Percentiles rank a stretch among this genome's conserved stretches.
These are phyloP conservation scores for Hylaeus anthracinus DNA, from an alignment of 1,140 invertebrate species.

Conservation along the genomic window DNA sequence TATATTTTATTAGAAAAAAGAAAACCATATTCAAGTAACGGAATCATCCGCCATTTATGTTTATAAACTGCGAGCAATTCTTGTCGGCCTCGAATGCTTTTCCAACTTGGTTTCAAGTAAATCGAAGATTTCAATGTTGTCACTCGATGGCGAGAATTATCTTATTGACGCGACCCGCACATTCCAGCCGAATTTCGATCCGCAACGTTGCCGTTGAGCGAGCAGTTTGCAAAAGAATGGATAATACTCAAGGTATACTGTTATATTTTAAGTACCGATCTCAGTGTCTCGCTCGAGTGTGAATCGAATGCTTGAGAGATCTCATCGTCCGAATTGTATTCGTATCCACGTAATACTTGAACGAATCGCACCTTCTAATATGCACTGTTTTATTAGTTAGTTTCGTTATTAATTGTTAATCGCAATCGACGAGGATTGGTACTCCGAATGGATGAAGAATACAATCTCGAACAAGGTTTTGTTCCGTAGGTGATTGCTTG, in stretches of 20 bases:
- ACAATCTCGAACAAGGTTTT: conserved; percentile 43
- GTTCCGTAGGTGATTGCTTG: neutral
- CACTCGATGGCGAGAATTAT: too few relatives aligned
- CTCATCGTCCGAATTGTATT: conserved; percentile 42
- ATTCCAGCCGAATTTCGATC: conserved; percentile 39
- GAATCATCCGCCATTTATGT: too few relatives aligned
- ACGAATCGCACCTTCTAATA: neutral
- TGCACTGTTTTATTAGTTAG: neutral
- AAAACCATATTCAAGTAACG: too few relatives aligned
- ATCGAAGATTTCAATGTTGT: too few relatives aligned
- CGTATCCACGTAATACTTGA: conserved; percentile 16
- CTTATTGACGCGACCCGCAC: conserved; percentile 36
- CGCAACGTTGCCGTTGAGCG: conserved; percentile 4
- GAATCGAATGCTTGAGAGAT: conserved; percentile 47
- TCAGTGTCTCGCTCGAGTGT: conserved; percentile 66
- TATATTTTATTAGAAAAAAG: too few relatives aligned
- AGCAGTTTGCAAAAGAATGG: conserved; percentile 60
- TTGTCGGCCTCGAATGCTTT: too few relatives aligned
- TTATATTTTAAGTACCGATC: conserved; percentile 76
- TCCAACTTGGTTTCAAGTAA: neutral
- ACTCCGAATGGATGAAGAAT: neutral
- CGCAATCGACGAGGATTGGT: neutral
- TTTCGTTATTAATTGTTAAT: neutral
- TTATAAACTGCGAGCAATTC: too few relatives aligned
- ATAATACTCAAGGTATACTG: conserved; percentile 72